These are phyloP conservation scores for Romanogobio albipinnatus DNA, from an alignment of 2,113 vertebrate species.

Conservation along the genomic window DNA sequence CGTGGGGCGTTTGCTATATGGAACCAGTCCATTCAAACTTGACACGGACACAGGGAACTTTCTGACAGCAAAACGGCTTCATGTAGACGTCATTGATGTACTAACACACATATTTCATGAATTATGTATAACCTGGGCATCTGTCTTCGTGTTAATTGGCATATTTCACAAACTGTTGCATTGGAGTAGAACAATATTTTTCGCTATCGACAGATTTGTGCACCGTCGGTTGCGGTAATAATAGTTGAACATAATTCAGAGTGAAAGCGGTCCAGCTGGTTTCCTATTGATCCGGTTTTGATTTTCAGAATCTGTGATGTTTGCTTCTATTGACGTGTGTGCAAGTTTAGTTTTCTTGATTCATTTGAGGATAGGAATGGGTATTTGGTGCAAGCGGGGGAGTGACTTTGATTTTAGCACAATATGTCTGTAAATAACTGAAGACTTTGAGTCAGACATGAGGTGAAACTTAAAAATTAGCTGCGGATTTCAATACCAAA, in stretches of 20 bases:
- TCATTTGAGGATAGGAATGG: not conserved
- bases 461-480: not conserved
- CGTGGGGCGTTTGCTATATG: not conserved
- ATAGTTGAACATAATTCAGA: not conserved
- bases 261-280: constrained; percentile 16
- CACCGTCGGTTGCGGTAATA: not conserved
- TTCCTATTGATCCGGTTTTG: not conserved
- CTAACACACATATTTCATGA: constrained; percentile 58
- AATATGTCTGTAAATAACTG: constrained; percentile 54
- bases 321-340: constrained; percentile 31
- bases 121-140: constrained; percentile 74
- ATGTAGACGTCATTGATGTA: constrained; percentile 51
- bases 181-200: not conserved
- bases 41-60: constrained; percentile 20
- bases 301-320: constrained; percentile 1
- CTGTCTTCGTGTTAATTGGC: constrained; percentile 60
- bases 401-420: constrained; percentile 26
- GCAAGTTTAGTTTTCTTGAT: not conserved
- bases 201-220: not conserved
- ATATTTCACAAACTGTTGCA: constrained; percentile 5
- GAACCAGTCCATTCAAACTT: not conserved
- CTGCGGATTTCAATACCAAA: not conserved
- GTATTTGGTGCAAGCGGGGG: not conserved
- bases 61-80: constrained; percentile 41
- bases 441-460: not conserved